Base-by-base conservation (phyloP, 2,113 vertebrate genomes). In the Poeciliopsis prolifica region DNA sequence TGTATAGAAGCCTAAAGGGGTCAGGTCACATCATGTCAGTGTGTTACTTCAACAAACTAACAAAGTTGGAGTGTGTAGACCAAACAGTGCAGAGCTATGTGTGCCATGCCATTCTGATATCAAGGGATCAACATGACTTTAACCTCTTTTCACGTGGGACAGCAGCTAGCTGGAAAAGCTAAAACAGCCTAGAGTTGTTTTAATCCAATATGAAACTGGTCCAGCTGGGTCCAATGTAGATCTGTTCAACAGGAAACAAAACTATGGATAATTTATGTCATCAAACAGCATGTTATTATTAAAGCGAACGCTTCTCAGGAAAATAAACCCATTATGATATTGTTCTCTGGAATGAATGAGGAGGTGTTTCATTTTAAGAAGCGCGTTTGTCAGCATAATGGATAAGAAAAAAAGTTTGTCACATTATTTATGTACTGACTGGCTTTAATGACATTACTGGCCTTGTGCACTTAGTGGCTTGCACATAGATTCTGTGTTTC, bases 321-420 rank as follows among this genome's bases (percentile, higher is more conserved):
- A 35, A 72, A 67, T 61, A 68, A 51, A 66, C 54, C 70, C 62
- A 80, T 82, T 86, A 79, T 65, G 78, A 80, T 74, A 76, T 70
- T 48, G 30, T 60, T 68, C 72, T 70, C 73, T 63, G 19, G 70
- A 81, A 88, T 81, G 68, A 81, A 62, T 0, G 24, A 66, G 72
- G 76, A 92, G 85, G 89, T 89, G 89, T 90, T 92, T 90, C 87
- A 91, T 92, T 91, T 92, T 75, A 77, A 67, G 68, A 12, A 85
- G 75, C 74, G 65, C 12, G 40, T 37, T 72, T 78, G 58, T 72
- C 7, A 60, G 48, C 3, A n/a, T 72, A 14, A 78, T 75, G 77
- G 70, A 77, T 24, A 33, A 44, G 15, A 7, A 72, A 73, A 74
- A 63, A 51, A 33, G 64, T 33, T 69, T 77, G 74, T 61, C 30